phyloP scores from a whole-genome alignment of 2,888 invertebrate species.

The Cotesia congregata region DNA sequence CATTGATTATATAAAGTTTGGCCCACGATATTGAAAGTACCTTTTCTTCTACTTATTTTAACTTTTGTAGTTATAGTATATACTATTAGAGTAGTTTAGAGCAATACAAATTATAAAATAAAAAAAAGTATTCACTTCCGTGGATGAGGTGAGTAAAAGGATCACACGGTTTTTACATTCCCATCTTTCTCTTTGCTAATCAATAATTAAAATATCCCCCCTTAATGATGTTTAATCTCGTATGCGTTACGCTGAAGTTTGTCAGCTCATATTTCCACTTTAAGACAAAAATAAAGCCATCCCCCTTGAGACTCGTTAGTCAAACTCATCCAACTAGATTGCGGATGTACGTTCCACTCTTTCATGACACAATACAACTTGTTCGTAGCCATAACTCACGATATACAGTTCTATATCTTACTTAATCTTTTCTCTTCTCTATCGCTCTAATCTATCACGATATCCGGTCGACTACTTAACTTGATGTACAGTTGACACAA shows the following conservation, averaged over 20 bases:
- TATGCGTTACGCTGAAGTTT: slow-evolving; percentile 1
- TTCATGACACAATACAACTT: background rate
- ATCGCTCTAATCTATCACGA: background rate
- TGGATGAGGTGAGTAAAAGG: no score
- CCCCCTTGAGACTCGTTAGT: slow-evolving; percentile 62
- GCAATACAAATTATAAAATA: no score
- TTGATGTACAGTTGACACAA: slow-evolving; percentile 48
- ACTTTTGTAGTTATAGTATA: no score
- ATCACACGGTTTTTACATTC: no score
- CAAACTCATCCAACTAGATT: slow-evolving; percentile 46
- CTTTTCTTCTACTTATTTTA: no score
- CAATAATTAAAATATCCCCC: background rate
- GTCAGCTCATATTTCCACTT: slow-evolving; percentile 46
- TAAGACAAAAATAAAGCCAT: slow-evolving; percentile 42
- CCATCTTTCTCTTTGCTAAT: background rate
- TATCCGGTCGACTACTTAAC: slow-evolving; percentile 49
- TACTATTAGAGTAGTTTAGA: no score
- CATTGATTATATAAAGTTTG: no score
- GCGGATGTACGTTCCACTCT: slow-evolving; percentile 17
- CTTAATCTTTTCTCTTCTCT: background rate
- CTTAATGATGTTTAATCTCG: background rate
- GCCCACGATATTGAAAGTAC: no score
- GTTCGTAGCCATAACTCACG: background rate
- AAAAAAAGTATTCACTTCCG: no score
- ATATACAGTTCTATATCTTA: background rate